Percentiles rank a stretch among this genome's conserved stretches.
Conservation (phyloP, 1,140 invertebrate genomes). For the Holcopasites calliopsidis region DNA sequence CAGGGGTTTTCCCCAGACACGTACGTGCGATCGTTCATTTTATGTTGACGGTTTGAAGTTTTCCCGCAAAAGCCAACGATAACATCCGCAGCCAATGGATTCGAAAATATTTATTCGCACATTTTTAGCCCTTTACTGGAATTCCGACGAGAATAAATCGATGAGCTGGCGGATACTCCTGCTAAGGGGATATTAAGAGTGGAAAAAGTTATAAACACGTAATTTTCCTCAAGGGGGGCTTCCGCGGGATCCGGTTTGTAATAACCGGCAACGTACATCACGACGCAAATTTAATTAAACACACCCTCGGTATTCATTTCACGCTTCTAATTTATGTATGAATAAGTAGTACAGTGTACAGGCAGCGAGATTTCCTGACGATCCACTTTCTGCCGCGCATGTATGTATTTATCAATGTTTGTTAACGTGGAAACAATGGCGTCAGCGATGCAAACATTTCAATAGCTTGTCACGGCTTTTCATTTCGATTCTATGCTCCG, state of each 20-base stretch:
- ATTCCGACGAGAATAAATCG: slow-evolving; percentile 30
- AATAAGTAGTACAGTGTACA: slow-evolving; percentile 74
- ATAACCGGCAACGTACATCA: slow-evolving; percentile 78
- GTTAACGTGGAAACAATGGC: slow-evolving; percentile 48
- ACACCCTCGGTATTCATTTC: slow-evolving; percentile 75
- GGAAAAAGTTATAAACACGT: slow-evolving; percentile 69
- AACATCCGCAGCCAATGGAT: neutral
- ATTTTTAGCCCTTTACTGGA: neutral
- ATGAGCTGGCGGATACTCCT: neutral
- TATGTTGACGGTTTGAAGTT: too few species aligned
- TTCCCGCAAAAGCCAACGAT: too few species aligned
- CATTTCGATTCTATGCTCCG: slow-evolving; percentile 1
- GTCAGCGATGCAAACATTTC: neutral
- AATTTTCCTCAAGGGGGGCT: slow-evolving; percentile 57
- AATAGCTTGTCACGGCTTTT: slow-evolving; percentile 14
- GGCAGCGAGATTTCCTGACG: slow-evolving; percentile 64
- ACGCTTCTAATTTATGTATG: slow-evolving; percentile 77
- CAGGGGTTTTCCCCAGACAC: neutral
- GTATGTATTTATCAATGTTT: slow-evolving; percentile 56
- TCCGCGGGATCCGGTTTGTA: slow-evolving; percentile 67
- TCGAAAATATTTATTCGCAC: neutral
- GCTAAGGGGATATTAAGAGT: slow-evolving; percentile 10
- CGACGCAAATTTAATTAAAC: slow-evolving; percentile 79
- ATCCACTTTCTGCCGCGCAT: slow-evolving; percentile 34
- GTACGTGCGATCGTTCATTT: neutral